Evolutionary conservation across 2,113 vertebrate genomes (phyloP), one percentile per base, ranked within the genome.

Genomic region (Ictidomys tridecemlineatus): DNA sequence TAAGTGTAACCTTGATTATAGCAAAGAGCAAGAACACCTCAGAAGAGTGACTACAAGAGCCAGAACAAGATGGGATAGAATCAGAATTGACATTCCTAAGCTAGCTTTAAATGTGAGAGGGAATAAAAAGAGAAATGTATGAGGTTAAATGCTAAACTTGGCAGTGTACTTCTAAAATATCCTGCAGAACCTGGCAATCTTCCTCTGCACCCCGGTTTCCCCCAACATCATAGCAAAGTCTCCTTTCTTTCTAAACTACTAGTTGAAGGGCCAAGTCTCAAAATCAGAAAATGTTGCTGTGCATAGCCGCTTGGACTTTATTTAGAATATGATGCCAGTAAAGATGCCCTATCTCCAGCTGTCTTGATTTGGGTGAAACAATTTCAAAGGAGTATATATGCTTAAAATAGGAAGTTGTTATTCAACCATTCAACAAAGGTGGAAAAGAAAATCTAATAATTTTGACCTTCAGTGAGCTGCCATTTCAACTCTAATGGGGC

Each of bases 401-500:
- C 67, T 87, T 48, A 87, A 87, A 77, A 56, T 30, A 85, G 91
- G 28, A 86, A 58, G 51, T 56, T 95, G 84, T 96, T 95, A 61
- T 34, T 84, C 53, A 80, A 32, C 67, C 84, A 53, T 92, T 53
- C 72, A 53, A 11, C 56, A 53, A 61, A 61, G 65, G 53, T 69
- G 48, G 87, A 53, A 70, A 72, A 91, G 89, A 80, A 70, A 88
- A 84, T 78, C 48, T 73, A 80, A 93, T 84, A 84, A 34, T 92
- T 22, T 37, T 85, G 90, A 56, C 87, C 76, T 95, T 72, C 61
- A 20, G 0, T 18, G 65, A 92, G 65, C 61, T 89, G 34, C 80
- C 73, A 0, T 77, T 95, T 93, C 58, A 77, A 63, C 48, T 87
- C 84, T 53, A 67, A 48, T 79, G 39, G 58, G 37, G 69, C 79